Evolutionary conservation across 2,113 vertebrate species (phyloP).

Genomic region (Setophaga petechia): DNA sequence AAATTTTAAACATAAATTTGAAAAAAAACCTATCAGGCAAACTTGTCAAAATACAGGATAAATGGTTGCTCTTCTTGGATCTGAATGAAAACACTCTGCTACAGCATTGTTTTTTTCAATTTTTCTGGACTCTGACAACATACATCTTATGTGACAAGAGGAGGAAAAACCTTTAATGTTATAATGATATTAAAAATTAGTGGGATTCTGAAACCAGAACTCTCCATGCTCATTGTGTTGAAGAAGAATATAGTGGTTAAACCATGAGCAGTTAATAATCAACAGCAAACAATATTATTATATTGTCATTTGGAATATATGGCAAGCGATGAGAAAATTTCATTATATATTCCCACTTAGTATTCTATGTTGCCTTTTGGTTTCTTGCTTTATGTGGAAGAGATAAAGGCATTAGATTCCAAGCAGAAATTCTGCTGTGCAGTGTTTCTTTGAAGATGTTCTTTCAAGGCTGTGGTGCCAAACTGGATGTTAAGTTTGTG

Average conservation of each 20-base stretch:
- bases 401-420: not conserved
- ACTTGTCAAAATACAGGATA: not conserved
- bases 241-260: not conserved
- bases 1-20: not conserved
- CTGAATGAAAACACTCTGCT: not conserved
- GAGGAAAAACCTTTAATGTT: not conserved
- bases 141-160: not conserved
- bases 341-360: not conserved
- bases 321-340: not conserved
- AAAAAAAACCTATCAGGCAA: not conserved
- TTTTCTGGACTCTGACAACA: not conserved
- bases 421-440: not conserved
- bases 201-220: not conserved
- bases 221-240: not conserved
- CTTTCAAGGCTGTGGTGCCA: not conserved
- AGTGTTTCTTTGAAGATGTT: not conserved
- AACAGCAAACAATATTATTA: not conserved
- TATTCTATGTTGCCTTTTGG: not conserved
- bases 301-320: not conserved
- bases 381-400: not conserved
- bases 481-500: not conserved
- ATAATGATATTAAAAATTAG: not conserved
- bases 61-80: not conserved
- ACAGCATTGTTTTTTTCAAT: not conserved
- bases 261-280: not conserved